Percentiles rank a stretch among this genome's conserved stretches.
These are phyloP conservation scores for Podarcis muralis DNA, from an alignment of 2,113 vertebrate species.

Conservation along the genomic window DNA sequence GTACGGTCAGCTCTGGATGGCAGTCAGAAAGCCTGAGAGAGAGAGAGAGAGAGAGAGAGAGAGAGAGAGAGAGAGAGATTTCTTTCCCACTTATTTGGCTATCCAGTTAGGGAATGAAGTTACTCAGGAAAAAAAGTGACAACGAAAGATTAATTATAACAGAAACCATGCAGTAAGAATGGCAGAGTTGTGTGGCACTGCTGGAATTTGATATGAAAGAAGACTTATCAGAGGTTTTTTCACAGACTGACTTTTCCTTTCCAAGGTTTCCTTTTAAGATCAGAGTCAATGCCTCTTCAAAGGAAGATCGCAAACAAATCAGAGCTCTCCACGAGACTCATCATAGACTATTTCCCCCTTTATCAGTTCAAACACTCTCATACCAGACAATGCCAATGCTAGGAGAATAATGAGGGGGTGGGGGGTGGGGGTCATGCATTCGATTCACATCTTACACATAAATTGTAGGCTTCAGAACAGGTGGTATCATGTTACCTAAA, in stretches of 20 bases:
- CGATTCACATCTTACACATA: not conserved
- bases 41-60: too few species aligned
- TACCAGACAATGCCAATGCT: slow-evolving; percentile 9
- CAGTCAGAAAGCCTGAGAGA: too few species aligned
- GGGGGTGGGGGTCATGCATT: not conserved
- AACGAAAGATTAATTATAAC: slow-evolving; percentile 60
- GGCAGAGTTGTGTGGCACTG: slow-evolving; percentile 50
- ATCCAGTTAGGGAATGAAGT: slow-evolving; percentile 53
- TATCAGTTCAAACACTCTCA: slow-evolving; percentile 34
- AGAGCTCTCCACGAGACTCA: not conserved
- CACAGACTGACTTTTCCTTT: slow-evolving; percentile 14
- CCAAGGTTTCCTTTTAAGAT: slow-evolving; percentile 44
- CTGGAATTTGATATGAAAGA: slow-evolving; percentile 56
- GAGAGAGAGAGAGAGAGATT: too few species aligned
- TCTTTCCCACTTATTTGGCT: slow-evolving; percentile 54
- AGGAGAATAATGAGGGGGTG: slow-evolving; percentile 45
- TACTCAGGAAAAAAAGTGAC: slow-evolving; percentile 34
- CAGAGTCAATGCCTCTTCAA: slow-evolving; percentile 47
- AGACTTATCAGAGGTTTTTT: slow-evolving; percentile 28
- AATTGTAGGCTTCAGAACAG: not conserved
- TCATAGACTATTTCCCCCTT: not conserved
- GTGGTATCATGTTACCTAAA: not conserved
- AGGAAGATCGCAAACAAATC: slow-evolving; percentile 35
- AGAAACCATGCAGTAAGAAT: slow-evolving; percentile 25
- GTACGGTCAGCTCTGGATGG: too few species aligned